Evolutionary conservation across 2,888 invertebrate species (phyloP).

Genomic region (Melieria picta): DNA sequence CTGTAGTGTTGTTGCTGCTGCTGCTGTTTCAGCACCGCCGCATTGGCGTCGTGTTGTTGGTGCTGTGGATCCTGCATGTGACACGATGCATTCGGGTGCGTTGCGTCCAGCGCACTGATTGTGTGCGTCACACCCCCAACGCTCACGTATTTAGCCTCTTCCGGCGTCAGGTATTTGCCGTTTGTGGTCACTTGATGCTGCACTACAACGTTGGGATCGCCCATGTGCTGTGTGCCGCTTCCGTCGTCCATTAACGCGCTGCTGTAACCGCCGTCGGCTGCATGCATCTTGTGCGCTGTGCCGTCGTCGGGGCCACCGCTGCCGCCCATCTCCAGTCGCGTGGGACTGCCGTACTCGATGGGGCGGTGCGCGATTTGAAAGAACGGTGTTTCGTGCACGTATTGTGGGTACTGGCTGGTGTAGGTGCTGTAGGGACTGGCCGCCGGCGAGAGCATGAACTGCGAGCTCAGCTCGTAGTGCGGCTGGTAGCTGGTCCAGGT

Average conservation of each 20-base stretch:
- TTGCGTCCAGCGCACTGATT: slow-evolving; percentile 55
- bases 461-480: slow-evolving; percentile 81
- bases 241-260: slow-evolving; percentile 50
- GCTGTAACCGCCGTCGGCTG: slow-evolving; percentile 68
- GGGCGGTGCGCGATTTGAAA: slow-evolving; percentile 71
- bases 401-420: slow-evolving; percentile 74
- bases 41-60: slow-evolving; percentile 42
- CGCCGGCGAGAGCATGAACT: slow-evolving; percentile 77
- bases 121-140: slow-evolving; percentile 50
- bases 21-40: slow-evolving; percentile 43
- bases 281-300: slow-evolving; percentile 68
- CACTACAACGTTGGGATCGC: slow-evolving; percentile 44
- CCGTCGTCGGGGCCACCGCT: slow-evolving; percentile 52
- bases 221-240: slow-evolving; percentile 38
- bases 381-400: slow-evolving; percentile 78
- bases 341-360: slow-evolving; percentile 66
- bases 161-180: slow-evolving; percentile 61
- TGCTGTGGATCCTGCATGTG: slow-evolving; percentile 54
- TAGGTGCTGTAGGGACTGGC: slow-evolving; percentile 75
- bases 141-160: slow-evolving; percentile 64
- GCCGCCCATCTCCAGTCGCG: slow-evolving; percentile 61
- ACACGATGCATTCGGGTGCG: slow-evolving; percentile 52
- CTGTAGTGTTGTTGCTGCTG: slow-evolving; percentile 44
- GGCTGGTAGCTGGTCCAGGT: slow-evolving; percentile 82
- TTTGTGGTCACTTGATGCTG: slow-evolving; percentile 54